Conservation (phyloP, 2,113 vertebrate species). For the Saiga tatarica region DNA sequence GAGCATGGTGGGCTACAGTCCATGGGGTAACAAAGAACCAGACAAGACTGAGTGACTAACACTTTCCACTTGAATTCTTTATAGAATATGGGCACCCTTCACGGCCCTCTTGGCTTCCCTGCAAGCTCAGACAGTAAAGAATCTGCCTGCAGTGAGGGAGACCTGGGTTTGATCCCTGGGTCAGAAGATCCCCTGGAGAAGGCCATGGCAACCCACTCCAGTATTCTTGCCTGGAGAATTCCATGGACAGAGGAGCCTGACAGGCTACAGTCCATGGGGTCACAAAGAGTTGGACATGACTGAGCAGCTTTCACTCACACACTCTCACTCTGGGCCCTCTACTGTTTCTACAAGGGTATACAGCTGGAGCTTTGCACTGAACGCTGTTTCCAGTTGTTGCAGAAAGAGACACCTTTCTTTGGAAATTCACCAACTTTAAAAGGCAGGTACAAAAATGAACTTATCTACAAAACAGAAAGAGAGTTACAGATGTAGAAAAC, state of each 20-base stretch:
- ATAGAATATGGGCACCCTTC: neutral
- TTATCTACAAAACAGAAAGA: neutral
- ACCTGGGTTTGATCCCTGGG: neutral
- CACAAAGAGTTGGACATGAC: rapidly evolving
- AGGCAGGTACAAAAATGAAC: neutral
- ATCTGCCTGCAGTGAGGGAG: neutral
- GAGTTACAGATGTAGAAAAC: neutral
- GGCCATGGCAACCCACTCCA: neutral
- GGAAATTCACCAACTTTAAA: neutral
- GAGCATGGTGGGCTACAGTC: neutral
- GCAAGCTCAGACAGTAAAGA: neutral
- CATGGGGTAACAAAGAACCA: neutral
- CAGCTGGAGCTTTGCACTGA: neutral
- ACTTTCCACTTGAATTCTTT: neutral
- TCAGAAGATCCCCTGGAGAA: neutral
- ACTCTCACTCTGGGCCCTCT: neutral
- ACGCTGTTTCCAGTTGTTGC: neutral
- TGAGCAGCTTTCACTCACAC: neutral
- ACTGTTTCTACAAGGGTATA: rapidly evolving
- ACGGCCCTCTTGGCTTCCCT: neutral
- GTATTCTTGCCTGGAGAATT: neutral
- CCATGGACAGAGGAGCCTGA: neutral
- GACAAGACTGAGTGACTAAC: neutral
- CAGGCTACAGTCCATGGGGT: neutral
- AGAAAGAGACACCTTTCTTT: neutral